phyloP scores from a whole-genome alignment of 2,888 invertebrate species.

The Sphaerophoria taeniata region DNA sequence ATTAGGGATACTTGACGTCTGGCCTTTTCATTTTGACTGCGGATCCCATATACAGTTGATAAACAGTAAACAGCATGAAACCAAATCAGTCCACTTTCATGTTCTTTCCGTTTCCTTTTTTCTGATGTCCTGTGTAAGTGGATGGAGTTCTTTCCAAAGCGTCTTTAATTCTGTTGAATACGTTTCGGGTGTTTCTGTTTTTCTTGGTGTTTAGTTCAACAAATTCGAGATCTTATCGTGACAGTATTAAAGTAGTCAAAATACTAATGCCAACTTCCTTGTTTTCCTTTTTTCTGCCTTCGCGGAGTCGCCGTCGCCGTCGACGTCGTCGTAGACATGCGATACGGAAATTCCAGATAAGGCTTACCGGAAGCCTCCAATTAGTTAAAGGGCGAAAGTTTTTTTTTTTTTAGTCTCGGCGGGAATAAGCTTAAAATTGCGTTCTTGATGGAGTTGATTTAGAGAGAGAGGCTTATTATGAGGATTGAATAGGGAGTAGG shows the following conservation, averaged over 20 bases:
- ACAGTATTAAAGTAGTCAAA: slow-evolving; percentile 51
- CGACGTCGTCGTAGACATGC: slow-evolving; percentile 43
- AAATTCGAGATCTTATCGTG: slow-evolving; percentile 56
- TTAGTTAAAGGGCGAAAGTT: slow-evolving; percentile 43
- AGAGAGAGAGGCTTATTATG: not conserved
- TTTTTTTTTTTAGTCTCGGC: not conserved
- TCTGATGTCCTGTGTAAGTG: no score
- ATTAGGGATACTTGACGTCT: slow-evolving; percentile 23
- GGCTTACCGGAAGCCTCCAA: slow-evolving; percentile 58
- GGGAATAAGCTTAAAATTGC: not conserved
- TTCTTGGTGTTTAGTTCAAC: slow-evolving; percentile 26
- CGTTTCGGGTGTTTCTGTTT: slow-evolving; percentile 7
- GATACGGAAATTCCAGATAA: slow-evolving; percentile 65
- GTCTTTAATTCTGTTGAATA: not conserved
- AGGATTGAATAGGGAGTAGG: not conserved
- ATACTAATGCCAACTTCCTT: slow-evolving; percentile 65
- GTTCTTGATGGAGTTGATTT: not conserved
- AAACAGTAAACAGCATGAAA: slow-evolving; percentile 2
- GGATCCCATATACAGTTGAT: not conserved
- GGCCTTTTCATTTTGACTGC: slow-evolving; percentile 2
- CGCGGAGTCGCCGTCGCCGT: no score
- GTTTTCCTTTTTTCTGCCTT: not conserved
- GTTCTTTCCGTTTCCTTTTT: slow-evolving; percentile 1
- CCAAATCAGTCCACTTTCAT: slow-evolving; percentile 24
- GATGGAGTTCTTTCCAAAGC: not conserved